Conservation (phyloP, 2,113 vertebrate species). For the Poeciliopsis prolifica region DNA sequence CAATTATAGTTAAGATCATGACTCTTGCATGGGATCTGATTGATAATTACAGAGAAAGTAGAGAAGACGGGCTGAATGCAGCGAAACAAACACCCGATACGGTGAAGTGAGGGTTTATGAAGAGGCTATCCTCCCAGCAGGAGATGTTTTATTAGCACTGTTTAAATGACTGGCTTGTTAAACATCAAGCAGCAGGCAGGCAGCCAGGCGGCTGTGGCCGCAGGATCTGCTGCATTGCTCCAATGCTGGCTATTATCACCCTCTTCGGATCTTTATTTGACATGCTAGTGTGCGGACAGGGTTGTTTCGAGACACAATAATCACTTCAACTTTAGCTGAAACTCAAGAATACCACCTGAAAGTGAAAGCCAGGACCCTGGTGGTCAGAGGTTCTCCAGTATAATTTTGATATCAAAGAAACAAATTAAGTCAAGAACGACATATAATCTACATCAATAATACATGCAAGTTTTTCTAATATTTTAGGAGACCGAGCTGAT, state of each 20-base stretch:
- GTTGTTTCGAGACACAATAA: slow-evolving; percentile 74
- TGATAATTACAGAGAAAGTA: slow-evolving; percentile 32
- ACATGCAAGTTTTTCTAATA: neutral
- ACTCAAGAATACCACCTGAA: slow-evolving; percentile 63
- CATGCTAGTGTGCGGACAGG: slow-evolving; percentile 62
- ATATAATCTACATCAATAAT: neutral
- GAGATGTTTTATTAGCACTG: slow-evolving; percentile 76
- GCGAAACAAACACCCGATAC: slow-evolving; percentile 38
- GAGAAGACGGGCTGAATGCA: neutral
- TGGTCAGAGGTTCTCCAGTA: slow-evolving; percentile 49
- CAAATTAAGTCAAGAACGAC: slow-evolving; percentile 2
- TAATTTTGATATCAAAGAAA: slow-evolving; percentile 33
- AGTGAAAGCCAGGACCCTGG: slow-evolving; percentile 46
- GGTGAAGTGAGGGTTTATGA: slow-evolving; percentile 70
- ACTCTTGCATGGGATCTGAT: slow-evolving; percentile 61
- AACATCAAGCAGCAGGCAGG: slow-evolving; percentile 74
- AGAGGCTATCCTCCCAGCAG: slow-evolving; percentile 71
- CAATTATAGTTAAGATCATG: slow-evolving; percentile 74
- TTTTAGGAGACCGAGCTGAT: neutral
- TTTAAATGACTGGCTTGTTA: slow-evolving; percentile 80
- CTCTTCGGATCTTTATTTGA: slow-evolving; percentile 72
- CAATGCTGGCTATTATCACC: slow-evolving; percentile 71
- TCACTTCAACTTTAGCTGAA: slow-evolving; percentile 69
- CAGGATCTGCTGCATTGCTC: slow-evolving; percentile 44
- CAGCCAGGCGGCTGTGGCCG: slow-evolving; percentile 54